Evolutionary conservation across 2,888 invertebrate genomes (phyloP).

Genomic region (Drosophila suboccidentalis): DNA sequence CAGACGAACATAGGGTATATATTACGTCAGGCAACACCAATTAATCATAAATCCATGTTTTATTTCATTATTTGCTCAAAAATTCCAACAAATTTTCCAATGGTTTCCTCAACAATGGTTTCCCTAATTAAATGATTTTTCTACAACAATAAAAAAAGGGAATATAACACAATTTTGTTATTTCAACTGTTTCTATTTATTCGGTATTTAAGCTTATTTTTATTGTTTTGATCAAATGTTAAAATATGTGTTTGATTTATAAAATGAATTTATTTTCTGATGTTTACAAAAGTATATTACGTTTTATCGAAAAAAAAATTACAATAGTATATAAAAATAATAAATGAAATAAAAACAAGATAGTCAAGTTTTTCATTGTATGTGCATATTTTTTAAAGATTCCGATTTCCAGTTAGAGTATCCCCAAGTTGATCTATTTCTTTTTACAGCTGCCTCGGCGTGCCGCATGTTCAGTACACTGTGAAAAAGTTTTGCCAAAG

Average conservation of each 20-base stretch:
- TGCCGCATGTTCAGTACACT: conserved; percentile 5
- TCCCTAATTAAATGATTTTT: conserved; percentile 48
- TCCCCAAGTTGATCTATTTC: conserved; percentile 17
- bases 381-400: background rate
- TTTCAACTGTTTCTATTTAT: background rate
- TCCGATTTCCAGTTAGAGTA: conserved; percentile 26
- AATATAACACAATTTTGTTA: background rate
- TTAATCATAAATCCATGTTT: background rate
- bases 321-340: background rate
- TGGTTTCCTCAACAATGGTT: conserved; percentile 20
- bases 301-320: background rate
- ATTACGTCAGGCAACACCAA: background rate
- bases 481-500: conserved; percentile 61
- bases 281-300: conserved; percentile 7
- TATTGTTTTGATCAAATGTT: background rate
- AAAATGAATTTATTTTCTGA: background rate
- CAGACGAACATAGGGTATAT: background rate
- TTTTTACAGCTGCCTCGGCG: background rate
- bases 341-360: conserved; percentile 12
- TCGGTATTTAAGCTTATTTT: background rate
- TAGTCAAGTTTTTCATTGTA: too few species aligned
- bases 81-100: conserved; percentile 29
- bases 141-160: conserved; percentile 9
- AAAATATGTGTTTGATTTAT: background rate
- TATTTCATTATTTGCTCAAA: conserved; percentile 22